These are phyloP conservation scores for Chymomyza costata DNA, from an alignment of 1,140 invertebrate genomes.

Conservation along the genomic window DNA sequence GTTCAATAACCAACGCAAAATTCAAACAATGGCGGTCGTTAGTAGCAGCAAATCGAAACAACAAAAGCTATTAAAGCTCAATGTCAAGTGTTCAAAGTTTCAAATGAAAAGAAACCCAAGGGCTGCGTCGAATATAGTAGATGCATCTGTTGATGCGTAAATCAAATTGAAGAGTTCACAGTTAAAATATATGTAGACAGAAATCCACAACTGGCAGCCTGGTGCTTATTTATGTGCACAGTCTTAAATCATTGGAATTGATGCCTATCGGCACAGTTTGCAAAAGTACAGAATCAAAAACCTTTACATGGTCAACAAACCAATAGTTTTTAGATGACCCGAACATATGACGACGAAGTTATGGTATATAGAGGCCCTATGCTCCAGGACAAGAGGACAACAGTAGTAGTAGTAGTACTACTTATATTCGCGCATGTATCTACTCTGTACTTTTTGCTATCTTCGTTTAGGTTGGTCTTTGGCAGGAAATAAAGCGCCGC, in stretches of 20 bases:
- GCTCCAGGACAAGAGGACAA: constrained; percentile 19
- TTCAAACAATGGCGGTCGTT: constrained; percentile 72
- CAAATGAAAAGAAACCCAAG: constrained; percentile 64
- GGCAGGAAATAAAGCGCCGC: constrained; percentile 62
- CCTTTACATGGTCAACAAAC: constrained; percentile 48
- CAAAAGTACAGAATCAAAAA: not conserved
- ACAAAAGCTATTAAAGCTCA: constrained; percentile 23
- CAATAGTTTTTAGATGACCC: too few relatives aligned
- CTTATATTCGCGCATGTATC: not conserved
- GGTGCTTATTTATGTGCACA: constrained; percentile 67
- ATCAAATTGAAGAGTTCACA: constrained; percentile 57
- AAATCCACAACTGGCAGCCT: constrained; percentile 36
- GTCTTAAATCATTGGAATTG: constrained; percentile 70
- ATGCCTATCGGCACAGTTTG: constrained; percentile 45
- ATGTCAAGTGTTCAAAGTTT: constrained; percentile 71
- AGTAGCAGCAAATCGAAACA: constrained; percentile 62
- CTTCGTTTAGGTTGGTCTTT: constrained; percentile 43
- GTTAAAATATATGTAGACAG: constrained; percentile 41
- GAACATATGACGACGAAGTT: too few relatives aligned
- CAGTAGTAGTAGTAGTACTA: constrained; percentile 6
- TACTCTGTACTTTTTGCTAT: constrained; percentile 21
- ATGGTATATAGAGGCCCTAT: too few relatives aligned
- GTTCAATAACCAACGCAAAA: constrained; percentile 62
- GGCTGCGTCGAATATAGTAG: constrained; percentile 10
- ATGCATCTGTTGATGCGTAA: constrained; percentile 68